Conservation (phyloP, 2,888 invertebrate species). For the Gari tellinella region DNA sequence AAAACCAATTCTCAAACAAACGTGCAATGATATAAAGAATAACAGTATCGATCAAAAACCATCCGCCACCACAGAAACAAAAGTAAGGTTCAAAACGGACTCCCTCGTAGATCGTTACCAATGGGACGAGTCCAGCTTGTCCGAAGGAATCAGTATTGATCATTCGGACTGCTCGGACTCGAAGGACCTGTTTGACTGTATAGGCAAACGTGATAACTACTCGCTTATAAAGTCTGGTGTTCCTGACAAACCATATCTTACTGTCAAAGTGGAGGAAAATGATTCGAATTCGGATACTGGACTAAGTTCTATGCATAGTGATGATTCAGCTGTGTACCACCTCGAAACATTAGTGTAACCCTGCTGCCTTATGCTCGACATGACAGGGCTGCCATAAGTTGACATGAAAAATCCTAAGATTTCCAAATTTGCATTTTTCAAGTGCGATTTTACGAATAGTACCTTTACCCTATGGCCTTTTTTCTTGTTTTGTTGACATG, state of each 20-base stretch:
- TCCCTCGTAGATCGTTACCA: slow-evolving; percentile 53
- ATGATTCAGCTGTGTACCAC: slow-evolving; percentile 71
- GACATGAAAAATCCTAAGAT: too few species aligned
- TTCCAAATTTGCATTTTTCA: too few species aligned
- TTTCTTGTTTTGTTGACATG: too few species aligned
- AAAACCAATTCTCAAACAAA: slow-evolving; percentile 52
- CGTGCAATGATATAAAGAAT: slow-evolving; percentile 18
- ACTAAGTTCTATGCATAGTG: slow-evolving; percentile 85
- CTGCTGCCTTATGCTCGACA: too few species aligned
- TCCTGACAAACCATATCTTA: slow-evolving; percentile 50
- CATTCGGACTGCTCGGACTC: slow-evolving; percentile 61
- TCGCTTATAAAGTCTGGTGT: slow-evolving; percentile 42
- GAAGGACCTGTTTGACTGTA: slow-evolving; percentile 52
- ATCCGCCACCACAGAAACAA: slow-evolving; percentile 42
- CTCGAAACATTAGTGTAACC: slow-evolving; percentile 76
- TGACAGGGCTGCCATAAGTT: too few species aligned
- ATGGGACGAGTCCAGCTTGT: slow-evolving; percentile 59
- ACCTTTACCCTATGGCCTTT: too few species aligned
- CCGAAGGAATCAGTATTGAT: slow-evolving; percentile 61
- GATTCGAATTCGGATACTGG: slow-evolving; percentile 86
- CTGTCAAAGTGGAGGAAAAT: slow-evolving; percentile 78
- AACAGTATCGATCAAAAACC: slow-evolving; percentile 12
- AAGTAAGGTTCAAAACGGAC: slow-evolving; percentile 60
- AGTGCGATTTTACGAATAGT: too few species aligned
- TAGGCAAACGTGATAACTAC: slow-evolving; percentile 17